phyloP scores from a whole-genome alignment of 2,888 invertebrate species.

The Philhelius pedissequus region DNA sequence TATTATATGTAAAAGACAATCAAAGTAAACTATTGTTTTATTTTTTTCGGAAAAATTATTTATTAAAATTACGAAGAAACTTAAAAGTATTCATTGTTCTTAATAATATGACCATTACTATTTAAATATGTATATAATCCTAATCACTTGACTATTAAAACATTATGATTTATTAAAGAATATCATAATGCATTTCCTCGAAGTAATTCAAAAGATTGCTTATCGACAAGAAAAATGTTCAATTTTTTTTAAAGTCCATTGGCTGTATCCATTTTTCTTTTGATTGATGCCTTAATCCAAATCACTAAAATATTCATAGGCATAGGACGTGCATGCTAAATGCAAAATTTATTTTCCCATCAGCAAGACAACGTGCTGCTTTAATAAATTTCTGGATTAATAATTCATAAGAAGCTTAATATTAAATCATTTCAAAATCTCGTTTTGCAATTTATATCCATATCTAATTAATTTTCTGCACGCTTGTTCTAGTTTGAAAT shows the following conservation, averaged over 20 bases:
- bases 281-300: neutral
- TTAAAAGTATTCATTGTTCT: too few relatives aligned
- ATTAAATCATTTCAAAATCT: slow-evolving; percentile 1
- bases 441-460: neutral
- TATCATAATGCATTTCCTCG: too few relatives aligned
- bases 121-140: too few relatives aligned
- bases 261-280: neutral
- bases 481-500: slow-evolving; percentile 29
- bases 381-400: slow-evolving; percentile 20
- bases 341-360: neutral
- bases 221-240: too few relatives aligned
- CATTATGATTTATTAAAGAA: too few relatives aligned
- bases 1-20: too few relatives aligned
- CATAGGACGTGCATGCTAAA: neutral
- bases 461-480: slow-evolving; percentile 45
- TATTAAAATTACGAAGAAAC: too few relatives aligned
- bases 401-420: slow-evolving; percentile 24
- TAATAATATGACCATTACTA: too few relatives aligned
- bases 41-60: too few relatives aligned
- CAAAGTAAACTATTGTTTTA: too few relatives aligned
- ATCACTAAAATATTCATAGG: neutral
- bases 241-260: neutral
- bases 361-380: neutral
- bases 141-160: too few relatives aligned
- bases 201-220: too few relatives aligned